A percentile compares a stretch with the other conserved stretches of the same genome.
Evolutionary conservation across 2,797 vertebrate genomes (phyloP).

Genomic region (Spatula clypeata): DNA sequence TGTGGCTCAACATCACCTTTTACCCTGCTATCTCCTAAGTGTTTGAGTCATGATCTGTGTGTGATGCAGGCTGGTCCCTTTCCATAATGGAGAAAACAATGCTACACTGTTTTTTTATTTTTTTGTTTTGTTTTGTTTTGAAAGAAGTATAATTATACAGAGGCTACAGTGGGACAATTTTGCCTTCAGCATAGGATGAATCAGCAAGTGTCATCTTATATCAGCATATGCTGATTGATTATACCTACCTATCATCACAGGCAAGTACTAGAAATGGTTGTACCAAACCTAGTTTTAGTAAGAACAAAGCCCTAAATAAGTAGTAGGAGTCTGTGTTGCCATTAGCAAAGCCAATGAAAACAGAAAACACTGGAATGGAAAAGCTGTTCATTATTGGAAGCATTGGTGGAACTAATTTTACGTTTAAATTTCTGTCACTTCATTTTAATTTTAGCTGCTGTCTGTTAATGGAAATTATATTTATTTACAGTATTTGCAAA

Average conservation of each 20-base stretch:
- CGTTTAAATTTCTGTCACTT: constrained; percentile 38
- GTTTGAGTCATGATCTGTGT: fast-evolving
- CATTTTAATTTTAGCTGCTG: constrained; percentile 46
- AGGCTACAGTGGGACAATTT: not conserved
- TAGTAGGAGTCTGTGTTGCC: not conserved
- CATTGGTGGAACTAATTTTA: not conserved
- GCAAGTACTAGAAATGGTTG: not conserved
- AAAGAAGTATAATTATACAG: not conserved
- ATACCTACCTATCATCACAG: not conserved
- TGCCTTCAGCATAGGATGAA: not conserved
- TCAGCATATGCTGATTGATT: not conserved
- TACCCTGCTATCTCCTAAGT: not conserved
- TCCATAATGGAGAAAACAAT: fast-evolving
- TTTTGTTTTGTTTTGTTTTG: no score
- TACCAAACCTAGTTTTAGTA: not conserved
- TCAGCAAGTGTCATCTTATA: not conserved
- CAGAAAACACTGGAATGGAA: not conserved
- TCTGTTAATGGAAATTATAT: not conserved
- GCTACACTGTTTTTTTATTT: not conserved
- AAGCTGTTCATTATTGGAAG: not conserved
- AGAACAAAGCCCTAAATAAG: not conserved
- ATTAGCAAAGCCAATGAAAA: not conserved
- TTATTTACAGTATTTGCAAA: constrained; percentile 6
- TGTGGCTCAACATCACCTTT: not conserved
- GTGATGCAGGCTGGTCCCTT: not conserved